Base-by-base conservation (phyloP, 2,113 vertebrate genomes). In the Synodontis membranacea region DNA sequence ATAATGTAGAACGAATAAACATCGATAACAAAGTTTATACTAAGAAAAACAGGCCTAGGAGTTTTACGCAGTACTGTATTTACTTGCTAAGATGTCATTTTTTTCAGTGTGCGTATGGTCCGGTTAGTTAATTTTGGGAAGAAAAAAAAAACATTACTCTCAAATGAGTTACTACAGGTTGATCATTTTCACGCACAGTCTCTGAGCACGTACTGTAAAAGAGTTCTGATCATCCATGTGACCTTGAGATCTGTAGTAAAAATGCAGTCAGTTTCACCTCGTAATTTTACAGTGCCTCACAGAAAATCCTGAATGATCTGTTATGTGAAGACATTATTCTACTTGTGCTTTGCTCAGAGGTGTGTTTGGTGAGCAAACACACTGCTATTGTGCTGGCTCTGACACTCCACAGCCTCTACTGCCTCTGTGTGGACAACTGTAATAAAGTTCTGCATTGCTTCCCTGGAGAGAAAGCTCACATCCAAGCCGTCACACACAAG, bases 341-440 rank as follows among this genome's bases (percentile, higher is more conserved):
- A n/a, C 54, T 50, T 58, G 78, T 72, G 78, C 44, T 76, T 46
- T 23, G 6, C 62, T 46, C 37, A 72, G 76, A 82, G 81, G 8
- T 17, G 25, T 84, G 54, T 46, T 7, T 86, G 68, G 14, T 74
- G 48, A 88, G 14, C 12, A 39, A 23, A 9, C 58, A 54, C 52
- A 78, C 37, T 19, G 72, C 50, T 56, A 44, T 60, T 37, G 74
- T 74, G 50, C 58, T 48, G 74, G 72, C 75, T 46, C 48, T 78
- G 76, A 68, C 44, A 58, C 48, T 52, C 2, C 48, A 34, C 75
- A 48, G 76, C 19, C 88, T 87, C 64, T 82, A 84, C 85, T 80
- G 72, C 62, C 75, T 84, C 62, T 86, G n/a, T 79, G 60, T 72
- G 54, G 52, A 42, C 54, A 70, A 80, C 44, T 80, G 60, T 81